Conservation (phyloP, 2,797 vertebrate genomes). For the Platyrinchus mystaceus region DNA sequence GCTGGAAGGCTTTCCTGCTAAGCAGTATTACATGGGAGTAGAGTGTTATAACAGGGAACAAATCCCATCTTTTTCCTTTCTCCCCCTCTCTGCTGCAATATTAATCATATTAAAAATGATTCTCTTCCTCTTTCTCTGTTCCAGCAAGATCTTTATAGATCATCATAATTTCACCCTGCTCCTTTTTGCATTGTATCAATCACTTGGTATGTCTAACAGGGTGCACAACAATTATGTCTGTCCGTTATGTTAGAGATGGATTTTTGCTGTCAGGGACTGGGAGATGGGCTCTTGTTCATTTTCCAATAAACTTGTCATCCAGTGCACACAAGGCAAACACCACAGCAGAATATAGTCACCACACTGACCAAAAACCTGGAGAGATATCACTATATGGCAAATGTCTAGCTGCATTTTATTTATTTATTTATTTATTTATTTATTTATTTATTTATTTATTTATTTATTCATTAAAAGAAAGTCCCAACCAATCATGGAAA, state of each 20-base stretch:
- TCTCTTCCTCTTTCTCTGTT: constrained; percentile 54
- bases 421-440: not conserved
- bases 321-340: not conserved
- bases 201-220: constrained; percentile 53
- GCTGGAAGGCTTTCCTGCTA: constrained; percentile 77
- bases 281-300: constrained; percentile 25
- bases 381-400: not conserved
- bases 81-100: constrained; percentile 59
- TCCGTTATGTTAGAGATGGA: constrained; percentile 59
- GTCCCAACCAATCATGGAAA: not conserved
- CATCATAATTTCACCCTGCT: constrained; percentile 24
- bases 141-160: constrained; percentile 64
- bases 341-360: fast-evolving
- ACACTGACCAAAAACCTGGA: not conserved
- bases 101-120: constrained; percentile 68
- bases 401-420: not conserved
- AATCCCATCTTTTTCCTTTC: constrained; percentile 61
- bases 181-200: constrained; percentile 65
- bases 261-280: constrained; percentile 44
- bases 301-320: not conserved
- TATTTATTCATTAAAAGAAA: not conserved
- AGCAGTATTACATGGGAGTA: constrained; percentile 64
- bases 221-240: constrained; percentile 65
- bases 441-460: not conserved
- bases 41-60: constrained; percentile 62